phyloP scores from a whole-genome alignment of 2,113 vertebrate genomes.

The Pomatostomus ruficeps region DNA sequence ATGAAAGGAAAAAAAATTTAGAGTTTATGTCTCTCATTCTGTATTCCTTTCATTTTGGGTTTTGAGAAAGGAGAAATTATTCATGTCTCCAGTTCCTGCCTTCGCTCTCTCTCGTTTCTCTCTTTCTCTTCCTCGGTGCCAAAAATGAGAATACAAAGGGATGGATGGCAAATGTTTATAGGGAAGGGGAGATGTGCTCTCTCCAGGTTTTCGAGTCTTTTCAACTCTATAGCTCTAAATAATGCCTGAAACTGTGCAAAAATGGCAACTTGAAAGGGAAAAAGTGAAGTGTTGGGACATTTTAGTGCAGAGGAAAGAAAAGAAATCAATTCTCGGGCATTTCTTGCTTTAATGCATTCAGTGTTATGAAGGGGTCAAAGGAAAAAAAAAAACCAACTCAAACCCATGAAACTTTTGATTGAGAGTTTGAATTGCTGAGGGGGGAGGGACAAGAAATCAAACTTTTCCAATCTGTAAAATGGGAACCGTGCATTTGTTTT shows the following conservation, averaged over 20 bases:
- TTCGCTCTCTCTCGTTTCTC: not conserved
- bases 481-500: not conserved
- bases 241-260: not conserved
- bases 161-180: constrained; percentile 10
- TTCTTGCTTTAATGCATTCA: constrained; percentile 20
- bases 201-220: not conserved
- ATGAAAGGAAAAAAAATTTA: not conserved
- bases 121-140: not conserved
- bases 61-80: constrained; percentile 39
- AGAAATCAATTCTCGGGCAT: constrained; percentile 11
- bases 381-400: not conserved
- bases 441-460: not conserved
- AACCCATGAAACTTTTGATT: not conserved
- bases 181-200: not conserved
- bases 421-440: not conserved
- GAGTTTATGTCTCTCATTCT: constrained; percentile 11
- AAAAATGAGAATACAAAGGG: not conserved
- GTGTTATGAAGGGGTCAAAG: constrained; percentile 2
- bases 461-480: not conserved
- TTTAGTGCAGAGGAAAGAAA: not conserved
- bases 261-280: not conserved
- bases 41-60: constrained; percentile 24
- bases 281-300: not conserved
- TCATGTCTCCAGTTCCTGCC: not conserved
- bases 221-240: not conserved